These are phyloP conservation scores for Esox lucius DNA, from an alignment of 2,797 vertebrate species.

Conservation along the genomic window DNA sequence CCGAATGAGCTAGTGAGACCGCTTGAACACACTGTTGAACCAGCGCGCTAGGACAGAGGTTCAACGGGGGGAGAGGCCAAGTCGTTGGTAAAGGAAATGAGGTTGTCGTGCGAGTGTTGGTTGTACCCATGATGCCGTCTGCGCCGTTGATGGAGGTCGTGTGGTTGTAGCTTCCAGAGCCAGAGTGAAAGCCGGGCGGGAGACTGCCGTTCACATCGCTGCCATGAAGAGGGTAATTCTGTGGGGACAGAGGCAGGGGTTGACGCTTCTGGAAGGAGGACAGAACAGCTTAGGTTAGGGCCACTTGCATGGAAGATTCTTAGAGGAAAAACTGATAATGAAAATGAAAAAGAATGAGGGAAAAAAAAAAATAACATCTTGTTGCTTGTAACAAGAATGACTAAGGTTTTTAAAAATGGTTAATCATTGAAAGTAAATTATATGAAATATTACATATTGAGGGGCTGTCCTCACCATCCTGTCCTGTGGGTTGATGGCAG, in stretches of 20 bases:
- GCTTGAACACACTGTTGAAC: not conserved
- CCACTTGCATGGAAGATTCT: not conserved
- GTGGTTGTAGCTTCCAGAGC: slow-evolving; percentile 86
- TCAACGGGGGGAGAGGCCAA: too few species aligned
- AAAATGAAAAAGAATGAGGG: not conserved
- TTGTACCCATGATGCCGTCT: slow-evolving; percentile 86
- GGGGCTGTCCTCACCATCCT: slow-evolving; percentile 83
- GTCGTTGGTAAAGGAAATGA: not conserved
- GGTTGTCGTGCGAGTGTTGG: not conserved
- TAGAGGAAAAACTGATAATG: not conserved
- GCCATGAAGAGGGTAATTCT: slow-evolving; percentile 93
- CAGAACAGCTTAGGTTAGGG: slow-evolving; percentile 42
- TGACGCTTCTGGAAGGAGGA: slow-evolving; percentile 56
- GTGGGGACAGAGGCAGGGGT: slow-evolving; percentile 64
- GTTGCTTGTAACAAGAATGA: not conserved
- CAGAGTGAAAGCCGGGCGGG: slow-evolving; percentile 71
- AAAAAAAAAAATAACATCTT: not conserved
- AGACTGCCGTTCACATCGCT: slow-evolving; percentile 83
- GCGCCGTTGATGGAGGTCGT: slow-evolving; percentile 87
- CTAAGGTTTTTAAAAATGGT: not conserved
- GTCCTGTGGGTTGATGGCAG: slow-evolving; percentile 90
- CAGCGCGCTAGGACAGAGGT: not conserved
- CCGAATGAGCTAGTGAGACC: not conserved
- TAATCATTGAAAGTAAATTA: not conserved
- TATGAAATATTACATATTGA: not conserved